Evolutionary conservation across 1,140 invertebrate species (phyloP).

Genomic region (Trichonephila clavipes): DNA sequence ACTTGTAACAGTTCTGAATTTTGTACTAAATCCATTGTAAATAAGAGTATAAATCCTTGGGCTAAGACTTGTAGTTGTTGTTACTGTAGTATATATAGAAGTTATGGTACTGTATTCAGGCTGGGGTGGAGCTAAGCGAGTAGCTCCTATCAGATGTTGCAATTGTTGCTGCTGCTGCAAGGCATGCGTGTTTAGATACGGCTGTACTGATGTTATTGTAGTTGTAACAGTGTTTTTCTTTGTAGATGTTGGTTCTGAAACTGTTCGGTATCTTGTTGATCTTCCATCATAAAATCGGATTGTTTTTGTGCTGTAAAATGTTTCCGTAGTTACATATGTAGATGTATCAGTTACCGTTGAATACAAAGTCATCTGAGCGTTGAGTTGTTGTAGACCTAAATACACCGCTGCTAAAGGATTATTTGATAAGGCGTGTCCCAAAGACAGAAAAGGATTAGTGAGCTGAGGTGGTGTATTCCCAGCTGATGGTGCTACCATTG

Average conservation of each 20-base stretch:
- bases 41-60: conserved; percentile 79
- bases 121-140: conserved; percentile 50
- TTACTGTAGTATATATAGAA: conserved; percentile 78
- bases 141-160: conserved; percentile 75
- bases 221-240: conserved; percentile 78
- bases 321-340: conserved; percentile 79
- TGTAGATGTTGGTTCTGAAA: conserved; percentile 78
- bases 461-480: not conserved
- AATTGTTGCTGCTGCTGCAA: conserved; percentile 76
- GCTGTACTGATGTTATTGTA: conserved; percentile 78
- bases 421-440: conserved; percentile 73
- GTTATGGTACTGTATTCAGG: conserved; percentile 73
- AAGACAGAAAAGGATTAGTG: conserved; percentile 70
- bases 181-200: conserved; percentile 77
- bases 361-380: conserved; percentile 76
- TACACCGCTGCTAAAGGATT: conserved; percentile 77
- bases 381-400: conserved; percentile 76
- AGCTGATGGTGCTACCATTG: conserved; percentile 9
- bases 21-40: conserved; percentile 79
- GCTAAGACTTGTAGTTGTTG: conserved; percentile 77
- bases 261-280: conserved; percentile 78
- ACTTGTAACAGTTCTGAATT: conserved; percentile 79
- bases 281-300: conserved; percentile 79
- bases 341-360: conserved; percentile 78
- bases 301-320: conserved; percentile 79